Evolutionary conservation across 2,113 vertebrate species (phyloP).

Genomic region (Eleginops maclovinus): DNA sequence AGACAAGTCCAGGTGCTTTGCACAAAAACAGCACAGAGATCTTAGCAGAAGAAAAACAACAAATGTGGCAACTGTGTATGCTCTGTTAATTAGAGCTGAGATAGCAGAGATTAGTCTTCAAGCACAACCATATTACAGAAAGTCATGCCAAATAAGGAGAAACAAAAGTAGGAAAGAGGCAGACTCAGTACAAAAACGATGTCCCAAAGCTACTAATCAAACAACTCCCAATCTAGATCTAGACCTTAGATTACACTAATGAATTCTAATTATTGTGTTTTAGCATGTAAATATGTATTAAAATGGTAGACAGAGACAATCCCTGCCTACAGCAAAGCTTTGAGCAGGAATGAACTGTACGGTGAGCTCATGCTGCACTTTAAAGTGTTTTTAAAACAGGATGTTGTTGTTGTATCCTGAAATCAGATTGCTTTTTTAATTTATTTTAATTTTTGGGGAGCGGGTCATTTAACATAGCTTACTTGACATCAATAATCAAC

Average conservation of each 20-base stretch:
- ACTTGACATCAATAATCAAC: no score
- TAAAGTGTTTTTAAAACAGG: constrained; percentile 64
- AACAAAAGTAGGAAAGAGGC: constrained; percentile 81
- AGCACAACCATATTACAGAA: constrained; percentile 76
- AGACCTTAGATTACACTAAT: constrained; percentile 84
- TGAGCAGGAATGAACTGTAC: constrained; percentile 67
- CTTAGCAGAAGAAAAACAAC: constrained; percentile 55
- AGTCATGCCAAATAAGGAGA: constrained; percentile 75
- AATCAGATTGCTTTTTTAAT: constrained; percentile 42
- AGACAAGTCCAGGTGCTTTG: constrained; percentile 43
- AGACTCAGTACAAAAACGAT: constrained; percentile 81
- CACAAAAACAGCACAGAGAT: constrained; percentile 52
- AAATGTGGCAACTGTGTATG: constrained; percentile 70
- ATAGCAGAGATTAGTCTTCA: constrained; percentile 78
- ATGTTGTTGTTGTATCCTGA: constrained; percentile 48
- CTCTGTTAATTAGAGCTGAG: constrained; percentile 75
- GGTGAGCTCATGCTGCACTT: constrained; percentile 60
- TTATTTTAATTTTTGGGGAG: no score
- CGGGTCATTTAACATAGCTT: no score
- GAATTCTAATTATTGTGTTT: constrained; percentile 87
- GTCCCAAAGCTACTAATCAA: constrained; percentile 86
- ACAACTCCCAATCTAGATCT: constrained; percentile 85
- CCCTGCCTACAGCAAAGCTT: constrained; percentile 77
- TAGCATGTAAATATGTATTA: constrained; percentile 85
- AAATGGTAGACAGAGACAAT: constrained; percentile 80